phyloP scores from a whole-genome alignment of 2,888 invertebrate species.

The Zele albiditarsus region DNA sequence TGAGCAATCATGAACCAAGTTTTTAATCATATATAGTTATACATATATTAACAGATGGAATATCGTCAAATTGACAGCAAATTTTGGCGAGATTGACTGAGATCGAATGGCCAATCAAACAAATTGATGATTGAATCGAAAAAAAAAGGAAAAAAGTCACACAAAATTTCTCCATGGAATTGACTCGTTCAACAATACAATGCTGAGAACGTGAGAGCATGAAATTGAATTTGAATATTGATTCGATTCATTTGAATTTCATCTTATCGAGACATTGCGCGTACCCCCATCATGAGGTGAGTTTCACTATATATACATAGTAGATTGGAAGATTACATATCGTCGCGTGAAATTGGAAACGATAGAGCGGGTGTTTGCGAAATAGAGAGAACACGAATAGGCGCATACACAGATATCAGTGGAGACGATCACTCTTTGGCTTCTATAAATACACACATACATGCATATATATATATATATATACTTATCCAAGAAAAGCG shows the following conservation, averaged over 20 bases:
- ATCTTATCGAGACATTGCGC: conserved; percentile 55
- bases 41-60: background rate
- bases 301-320: background rate
- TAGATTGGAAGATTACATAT: conserved; percentile 59
- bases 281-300: conserved; percentile 47
- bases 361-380: conserved; percentile 66
- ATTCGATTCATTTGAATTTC: conserved; percentile 72
- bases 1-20: too few relatives aligned
- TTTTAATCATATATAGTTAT: too few relatives aligned
- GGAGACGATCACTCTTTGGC: conserved; percentile 17
- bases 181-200: conserved; percentile 55
- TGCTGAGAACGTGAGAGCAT: conserved; percentile 58
- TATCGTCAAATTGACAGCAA: conserved; percentile 39
- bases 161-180: conserved; percentile 55
- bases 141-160: background rate
- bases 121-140: background rate
- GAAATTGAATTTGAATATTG: conserved; percentile 71
- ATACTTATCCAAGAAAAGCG: conserved; percentile 29
- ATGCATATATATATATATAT: conserved; percentile 3
- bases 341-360: conserved; percentile 71
- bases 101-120: background rate
- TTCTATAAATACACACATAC: conserved; percentile 11
- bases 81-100: conserved; percentile 41
- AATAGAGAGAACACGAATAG: conserved; percentile 62
- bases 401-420: conserved; percentile 38